Conservation (phyloP, 2,113 vertebrate species). For the Caloenas nicobarica region DNA sequence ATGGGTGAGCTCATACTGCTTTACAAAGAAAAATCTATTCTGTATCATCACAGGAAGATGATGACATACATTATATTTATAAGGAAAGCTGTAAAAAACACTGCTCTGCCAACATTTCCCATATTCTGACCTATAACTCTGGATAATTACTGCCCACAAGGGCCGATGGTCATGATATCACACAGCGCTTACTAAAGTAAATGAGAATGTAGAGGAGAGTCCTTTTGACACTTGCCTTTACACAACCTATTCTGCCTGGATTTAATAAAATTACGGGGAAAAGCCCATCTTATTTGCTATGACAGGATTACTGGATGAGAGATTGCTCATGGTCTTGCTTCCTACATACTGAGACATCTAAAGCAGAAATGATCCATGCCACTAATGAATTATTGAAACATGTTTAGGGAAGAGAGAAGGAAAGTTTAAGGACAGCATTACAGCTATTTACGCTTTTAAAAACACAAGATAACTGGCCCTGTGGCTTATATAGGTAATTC, state of each 20-base stretch:
- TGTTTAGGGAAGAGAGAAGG: background rate
- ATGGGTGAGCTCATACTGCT: background rate
- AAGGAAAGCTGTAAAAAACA: background rate
- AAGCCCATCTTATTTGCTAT: background rate
- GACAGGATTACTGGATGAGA: background rate
- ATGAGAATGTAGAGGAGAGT: background rate
- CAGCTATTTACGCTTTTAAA: background rate
- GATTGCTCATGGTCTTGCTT: background rate
- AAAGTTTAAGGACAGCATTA: background rate
- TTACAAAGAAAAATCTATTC: background rate
- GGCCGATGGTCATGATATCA: fast-evolving
- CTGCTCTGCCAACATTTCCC: background rate
- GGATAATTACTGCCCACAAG: background rate
- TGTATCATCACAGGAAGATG: background rate
- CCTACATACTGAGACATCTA: background rate
- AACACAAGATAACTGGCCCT: background rate
- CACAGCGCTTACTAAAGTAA: background rate
- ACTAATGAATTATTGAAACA: background rate
- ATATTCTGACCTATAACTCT: background rate
- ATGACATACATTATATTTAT: background rate
- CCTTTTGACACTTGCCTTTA: background rate
- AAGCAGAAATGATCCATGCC: background rate
- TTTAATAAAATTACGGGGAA: background rate
- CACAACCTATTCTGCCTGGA: background rate
- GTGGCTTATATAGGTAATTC: background rate